A percentile compares a stretch with the other conserved stretches of the same genome.
Evolutionary conservation across 2,113 vertebrate genomes (phyloP).

Genomic region (Rhombomys opimus): DNA sequence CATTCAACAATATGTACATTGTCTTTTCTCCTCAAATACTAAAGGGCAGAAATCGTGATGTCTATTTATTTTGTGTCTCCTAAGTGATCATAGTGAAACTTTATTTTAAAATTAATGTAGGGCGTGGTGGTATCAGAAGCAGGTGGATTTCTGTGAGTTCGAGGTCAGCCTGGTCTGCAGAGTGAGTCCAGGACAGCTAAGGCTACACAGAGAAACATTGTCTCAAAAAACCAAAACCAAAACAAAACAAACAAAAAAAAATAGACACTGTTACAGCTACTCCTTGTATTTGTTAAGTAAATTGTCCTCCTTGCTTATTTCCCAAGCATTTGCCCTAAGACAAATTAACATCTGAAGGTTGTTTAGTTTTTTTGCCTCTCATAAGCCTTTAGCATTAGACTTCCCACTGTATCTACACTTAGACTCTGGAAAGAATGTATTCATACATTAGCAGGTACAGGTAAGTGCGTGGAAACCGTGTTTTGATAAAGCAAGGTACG

Average conservation of each 20-base stretch:
- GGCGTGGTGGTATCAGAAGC: too few species aligned
- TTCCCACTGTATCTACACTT: neutral
- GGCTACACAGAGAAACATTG: too few species aligned
- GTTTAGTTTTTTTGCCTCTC: neutral
- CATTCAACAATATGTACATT: neutral
- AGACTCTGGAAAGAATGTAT: neutral
- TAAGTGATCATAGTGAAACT: conserved; percentile 4
- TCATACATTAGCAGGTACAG: neutral
- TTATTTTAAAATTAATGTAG: conserved; percentile 5
- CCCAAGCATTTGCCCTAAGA: neutral
- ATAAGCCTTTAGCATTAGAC: neutral
- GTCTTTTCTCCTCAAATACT: conserved; percentile 18
- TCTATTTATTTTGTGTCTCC: neutral
- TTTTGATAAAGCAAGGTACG: neutral
- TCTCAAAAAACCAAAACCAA: too few species aligned
- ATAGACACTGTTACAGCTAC: neutral
- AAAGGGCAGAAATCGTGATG: neutral
- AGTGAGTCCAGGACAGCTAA: too few species aligned
- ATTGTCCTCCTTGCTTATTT: neutral
- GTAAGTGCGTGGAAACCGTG: neutral
- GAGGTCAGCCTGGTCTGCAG: too few species aligned
- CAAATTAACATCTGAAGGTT: conserved; percentile 36
- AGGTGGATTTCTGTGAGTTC: too few species aligned
- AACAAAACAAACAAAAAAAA: too few species aligned
- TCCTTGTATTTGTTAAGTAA: neutral